These are phyloP conservation scores for Hyperopisus bebe DNA, from an alignment of 2,113 vertebrate genomes.

Conservation along the genomic window DNA sequence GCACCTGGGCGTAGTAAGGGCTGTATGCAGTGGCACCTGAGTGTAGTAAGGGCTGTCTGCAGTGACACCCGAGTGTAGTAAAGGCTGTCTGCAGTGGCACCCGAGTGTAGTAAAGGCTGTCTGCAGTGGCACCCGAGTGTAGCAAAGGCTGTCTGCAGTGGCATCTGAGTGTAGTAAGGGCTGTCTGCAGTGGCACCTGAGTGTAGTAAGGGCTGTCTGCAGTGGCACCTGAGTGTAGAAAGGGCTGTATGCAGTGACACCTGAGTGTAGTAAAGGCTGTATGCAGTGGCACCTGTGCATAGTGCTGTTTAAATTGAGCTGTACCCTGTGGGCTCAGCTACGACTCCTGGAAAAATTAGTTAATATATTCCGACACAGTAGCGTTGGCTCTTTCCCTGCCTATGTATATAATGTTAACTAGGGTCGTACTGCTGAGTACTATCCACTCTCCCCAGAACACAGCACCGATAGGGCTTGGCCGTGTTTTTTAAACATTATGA, in stretches of 20 bases:
- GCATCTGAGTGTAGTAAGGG: not conserved
- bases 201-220: not conserved
- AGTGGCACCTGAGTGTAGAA: too few species aligned
- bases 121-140: not conserved
- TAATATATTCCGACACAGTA: not conserved
- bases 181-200: not conserved
- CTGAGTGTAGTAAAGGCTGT: not conserved
- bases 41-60: not conserved
- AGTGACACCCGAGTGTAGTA: not conserved
- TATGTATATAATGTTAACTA: not conserved
- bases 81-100: not conserved
- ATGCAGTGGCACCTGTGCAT: not conserved
- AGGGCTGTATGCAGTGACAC: not conserved
- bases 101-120: not conserved
- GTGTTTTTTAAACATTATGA: not conserved
- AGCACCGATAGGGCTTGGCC: too few species aligned
- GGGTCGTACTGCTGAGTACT: not conserved
- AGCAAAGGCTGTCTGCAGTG: not conserved
- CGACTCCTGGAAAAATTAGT: not conserved
- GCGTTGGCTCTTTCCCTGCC: not conserved
- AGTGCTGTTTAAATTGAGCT: not conserved
- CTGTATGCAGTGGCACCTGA: not conserved
- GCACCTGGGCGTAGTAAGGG: too few species aligned
- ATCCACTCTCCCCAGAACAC: not conserved
- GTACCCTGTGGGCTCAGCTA: not conserved